Evolutionary conservation across 1,140 invertebrate genomes (phyloP).

Genomic region (Antheraea mylitta): DNA sequence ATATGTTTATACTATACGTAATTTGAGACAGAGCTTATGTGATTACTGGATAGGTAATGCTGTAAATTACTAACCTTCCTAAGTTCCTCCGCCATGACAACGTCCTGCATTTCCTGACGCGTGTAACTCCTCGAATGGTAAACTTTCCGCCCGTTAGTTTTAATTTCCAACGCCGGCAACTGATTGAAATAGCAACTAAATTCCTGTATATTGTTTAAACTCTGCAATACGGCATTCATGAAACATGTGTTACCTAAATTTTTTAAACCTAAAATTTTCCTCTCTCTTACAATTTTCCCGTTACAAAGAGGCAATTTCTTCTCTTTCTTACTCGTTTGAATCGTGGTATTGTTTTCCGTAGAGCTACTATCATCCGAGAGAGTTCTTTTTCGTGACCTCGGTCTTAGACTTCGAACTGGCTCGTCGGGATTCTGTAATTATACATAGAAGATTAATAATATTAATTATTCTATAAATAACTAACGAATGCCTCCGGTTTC

Average conservation of each 20-base stretch:
- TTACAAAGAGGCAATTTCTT: constrained; percentile 64
- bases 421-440: too few relatives aligned
- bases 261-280: constrained; percentile 87
- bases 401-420: constrained; percentile 79
- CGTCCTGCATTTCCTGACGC: constrained; percentile 81
- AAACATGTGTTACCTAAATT: constrained; percentile 94
- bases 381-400: constrained; percentile 81
- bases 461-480: too few relatives aligned
- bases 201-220: constrained; percentile 91
- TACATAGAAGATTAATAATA: too few relatives aligned
- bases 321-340: constrained; percentile 58
- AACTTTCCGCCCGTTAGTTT: constrained; percentile 81
- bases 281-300: constrained; percentile 76
- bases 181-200: constrained; percentile 91
- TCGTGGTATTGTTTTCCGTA: constrained; percentile 76
- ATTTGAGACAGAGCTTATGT: too few relatives aligned
- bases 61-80: constrained; percentile 79
- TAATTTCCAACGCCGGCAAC: constrained; percentile 85
- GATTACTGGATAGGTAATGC: too few relatives aligned
- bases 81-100: constrained; percentile 88
- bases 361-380: constrained; percentile 80
- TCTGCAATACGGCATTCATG: constrained; percentile 93
- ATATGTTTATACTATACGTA: too few relatives aligned
- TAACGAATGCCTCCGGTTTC: too few relatives aligned
- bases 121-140: constrained; percentile 83